phyloP scores from a whole-genome alignment of 2,113 vertebrate genomes.

The Centrocercus urophasianus region DNA sequence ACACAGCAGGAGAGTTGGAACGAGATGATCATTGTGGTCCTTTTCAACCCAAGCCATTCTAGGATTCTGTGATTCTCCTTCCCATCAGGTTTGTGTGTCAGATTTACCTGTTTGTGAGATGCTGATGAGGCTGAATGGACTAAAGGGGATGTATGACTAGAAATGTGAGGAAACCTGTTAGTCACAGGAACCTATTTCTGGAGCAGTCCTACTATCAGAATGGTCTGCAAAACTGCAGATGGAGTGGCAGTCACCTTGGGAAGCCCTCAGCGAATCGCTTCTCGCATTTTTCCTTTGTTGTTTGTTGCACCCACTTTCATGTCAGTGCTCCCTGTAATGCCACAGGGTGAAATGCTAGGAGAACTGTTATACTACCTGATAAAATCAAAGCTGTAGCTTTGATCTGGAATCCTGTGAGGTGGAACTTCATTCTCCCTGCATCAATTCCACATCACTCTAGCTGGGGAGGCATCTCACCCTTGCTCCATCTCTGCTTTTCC shows the following conservation, averaged over 20 bases:
- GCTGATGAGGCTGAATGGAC: neutral
- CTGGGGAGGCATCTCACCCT: neutral
- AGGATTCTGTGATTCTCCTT: neutral
- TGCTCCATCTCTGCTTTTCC: neutral
- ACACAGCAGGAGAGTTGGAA: too few relatives aligned
- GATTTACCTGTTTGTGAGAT: neutral
- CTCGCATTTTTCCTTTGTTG: neutral
- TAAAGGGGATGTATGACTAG: neutral
- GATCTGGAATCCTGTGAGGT: neutral
- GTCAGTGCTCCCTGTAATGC: neutral
- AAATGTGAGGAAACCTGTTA: neutral
- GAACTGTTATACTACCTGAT: neutral
- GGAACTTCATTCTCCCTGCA: neutral
- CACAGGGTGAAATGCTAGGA: neutral
- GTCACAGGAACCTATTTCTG: accelerated
- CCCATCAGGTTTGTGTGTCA: neutral
- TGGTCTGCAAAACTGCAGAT: neutral
- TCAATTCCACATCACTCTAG: neutral
- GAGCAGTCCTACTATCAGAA: neutral
- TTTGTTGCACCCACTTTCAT: neutral
- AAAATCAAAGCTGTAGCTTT: neutral
- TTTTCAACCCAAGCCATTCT: too few relatives aligned
- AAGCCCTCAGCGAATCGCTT: neutral
- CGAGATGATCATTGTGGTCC: too few relatives aligned
- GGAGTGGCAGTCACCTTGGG: neutral